These are phyloP conservation scores for Fulmarus glacialis DNA, from an alignment of 2,113 vertebrate genomes.

Conservation along the genomic window DNA sequence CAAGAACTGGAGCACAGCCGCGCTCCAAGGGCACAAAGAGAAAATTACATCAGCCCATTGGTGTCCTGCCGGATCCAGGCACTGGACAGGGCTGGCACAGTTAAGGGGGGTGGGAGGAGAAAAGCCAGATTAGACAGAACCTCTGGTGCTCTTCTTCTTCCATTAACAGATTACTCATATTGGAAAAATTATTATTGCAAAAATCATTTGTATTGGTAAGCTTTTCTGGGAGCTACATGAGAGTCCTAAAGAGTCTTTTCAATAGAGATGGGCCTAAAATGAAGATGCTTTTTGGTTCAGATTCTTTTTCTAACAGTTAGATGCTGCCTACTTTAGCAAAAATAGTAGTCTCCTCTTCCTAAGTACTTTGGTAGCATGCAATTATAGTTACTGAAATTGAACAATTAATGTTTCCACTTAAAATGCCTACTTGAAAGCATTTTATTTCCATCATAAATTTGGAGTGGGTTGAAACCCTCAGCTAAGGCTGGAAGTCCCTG, in stretches of 20 bases:
- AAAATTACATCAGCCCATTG: accelerated
- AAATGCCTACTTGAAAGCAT: not conserved
- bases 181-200: not conserved
- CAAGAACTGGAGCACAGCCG: not conserved
- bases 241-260: not conserved
- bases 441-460: not conserved
- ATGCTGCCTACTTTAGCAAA: not conserved
- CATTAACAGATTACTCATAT: no score
- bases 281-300: not conserved
- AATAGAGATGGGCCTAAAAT: not conserved
- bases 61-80: not conserved
- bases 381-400: not conserved
- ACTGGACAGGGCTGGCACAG: not conserved
- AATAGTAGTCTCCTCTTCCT: not conserved
- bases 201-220: not conserved
- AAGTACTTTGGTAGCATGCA: not conserved
- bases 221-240: not conserved
- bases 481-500: no score
- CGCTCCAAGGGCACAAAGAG: not conserved
- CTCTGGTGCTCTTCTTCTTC: not conserved
- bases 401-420: not conserved
- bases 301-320: not conserved
- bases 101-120: not conserved
- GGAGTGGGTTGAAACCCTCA: not conserved
- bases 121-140: not conserved